A percentile compares a stretch with the other conserved stretches of the same genome.
These are phyloP conservation scores for Chrysomela aeneicollis DNA, from an alignment of 2,888 invertebrate genomes.

Conservation along the genomic window DNA sequence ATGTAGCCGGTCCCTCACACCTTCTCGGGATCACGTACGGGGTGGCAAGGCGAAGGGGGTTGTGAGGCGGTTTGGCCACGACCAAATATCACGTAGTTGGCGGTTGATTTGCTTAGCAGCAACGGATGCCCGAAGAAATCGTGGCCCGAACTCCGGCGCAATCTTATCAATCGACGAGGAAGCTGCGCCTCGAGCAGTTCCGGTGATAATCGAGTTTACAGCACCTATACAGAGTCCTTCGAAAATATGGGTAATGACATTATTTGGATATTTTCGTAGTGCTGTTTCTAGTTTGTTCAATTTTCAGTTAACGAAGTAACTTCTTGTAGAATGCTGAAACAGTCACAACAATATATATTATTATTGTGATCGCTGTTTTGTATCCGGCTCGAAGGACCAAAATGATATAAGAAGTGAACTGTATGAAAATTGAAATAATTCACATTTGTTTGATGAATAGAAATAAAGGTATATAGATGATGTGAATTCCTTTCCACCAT, in stretches of 20 bases:
- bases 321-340: too few relatives aligned
- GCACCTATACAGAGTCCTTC: background rate
- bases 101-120: constrained; percentile 32
- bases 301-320: too few relatives aligned
- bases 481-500: too few relatives aligned
- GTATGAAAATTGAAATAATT: too few relatives aligned
- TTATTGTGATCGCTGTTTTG: too few relatives aligned
- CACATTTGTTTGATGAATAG: too few relatives aligned
- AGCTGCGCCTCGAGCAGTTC: background rate
- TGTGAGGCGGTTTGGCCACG: constrained; percentile 22
- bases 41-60: background rate
- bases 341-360: too few relatives aligned
- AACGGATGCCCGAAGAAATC: constrained; percentile 26
- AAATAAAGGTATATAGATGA: too few relatives aligned
- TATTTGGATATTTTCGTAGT: too few relatives aligned
- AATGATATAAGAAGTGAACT: too few relatives aligned
- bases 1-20: constrained; percentile 17
- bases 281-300: too few relatives aligned
- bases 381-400: too few relatives aligned
- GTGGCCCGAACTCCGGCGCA: constrained; percentile 2
- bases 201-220: background rate
- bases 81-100: constrained; percentile 34
- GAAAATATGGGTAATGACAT: background rate
- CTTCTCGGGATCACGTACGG: constrained; percentile 23
- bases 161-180: constrained; percentile 2